Percentiles rank a stretch among this genome's conserved stretches.
Evolutionary conservation across 2,113 vertebrate genomes (phyloP).

Genomic region (Morone chrysops): DNA sequence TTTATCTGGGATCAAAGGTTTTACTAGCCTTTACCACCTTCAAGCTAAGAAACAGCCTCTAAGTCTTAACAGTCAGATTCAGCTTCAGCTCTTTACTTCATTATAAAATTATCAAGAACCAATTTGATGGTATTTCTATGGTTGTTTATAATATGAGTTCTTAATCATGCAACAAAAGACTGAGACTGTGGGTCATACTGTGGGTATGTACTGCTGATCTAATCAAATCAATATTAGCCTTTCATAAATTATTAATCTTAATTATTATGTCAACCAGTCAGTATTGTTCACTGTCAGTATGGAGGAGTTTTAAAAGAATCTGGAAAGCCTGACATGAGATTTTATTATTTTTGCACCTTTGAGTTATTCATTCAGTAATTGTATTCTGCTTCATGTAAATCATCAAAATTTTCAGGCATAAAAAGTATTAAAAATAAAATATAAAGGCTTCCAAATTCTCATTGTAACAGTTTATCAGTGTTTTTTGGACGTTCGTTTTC

Average conservation of each 20-base stretch:
- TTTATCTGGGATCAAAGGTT: conserved; percentile 2
- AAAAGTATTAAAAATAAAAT: neutral
- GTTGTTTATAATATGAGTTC: neutral
- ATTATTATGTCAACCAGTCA: neutral
- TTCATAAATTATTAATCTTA: neutral
- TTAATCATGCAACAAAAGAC: neutral
- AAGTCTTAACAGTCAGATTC: neutral
- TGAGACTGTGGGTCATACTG: neutral
- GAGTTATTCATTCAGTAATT: neutral
- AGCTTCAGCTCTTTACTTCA: too few species aligned
- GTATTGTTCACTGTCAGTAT: neutral
- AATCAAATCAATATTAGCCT: neutral
- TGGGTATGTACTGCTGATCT: neutral
- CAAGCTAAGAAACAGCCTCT: neutral
- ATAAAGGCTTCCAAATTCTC: neutral
- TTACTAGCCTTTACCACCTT: neutral
- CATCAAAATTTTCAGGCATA: too few species aligned
- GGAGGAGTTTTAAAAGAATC: neutral
- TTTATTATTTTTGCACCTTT: neutral
- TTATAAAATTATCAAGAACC: neutral
- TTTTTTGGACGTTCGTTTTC: neutral
- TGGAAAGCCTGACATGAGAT: neutral
- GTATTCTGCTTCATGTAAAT: too few species aligned
- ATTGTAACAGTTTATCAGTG: neutral
- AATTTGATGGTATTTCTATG: neutral